A percentile compares a stretch with the other conserved stretches of the same genome.
Conservation (phyloP, 2,113 vertebrate genomes). For the Syrrhaptes paradoxus region DNA sequence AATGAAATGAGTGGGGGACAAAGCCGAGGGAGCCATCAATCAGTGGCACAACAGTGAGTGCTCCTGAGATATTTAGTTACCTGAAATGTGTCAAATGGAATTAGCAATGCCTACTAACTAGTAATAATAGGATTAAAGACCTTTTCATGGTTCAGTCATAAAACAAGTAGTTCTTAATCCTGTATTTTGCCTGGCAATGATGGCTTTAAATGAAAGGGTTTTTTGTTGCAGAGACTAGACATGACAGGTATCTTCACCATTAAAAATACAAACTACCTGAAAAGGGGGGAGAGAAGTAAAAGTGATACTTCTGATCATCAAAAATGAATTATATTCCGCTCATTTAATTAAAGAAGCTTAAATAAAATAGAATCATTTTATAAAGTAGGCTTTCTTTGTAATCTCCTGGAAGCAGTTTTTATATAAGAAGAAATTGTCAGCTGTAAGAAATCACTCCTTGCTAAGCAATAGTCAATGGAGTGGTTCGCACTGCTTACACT, state of each 20-base stretch:
- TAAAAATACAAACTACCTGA: background rate
- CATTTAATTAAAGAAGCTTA: background rate
- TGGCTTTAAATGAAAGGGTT: background rate
- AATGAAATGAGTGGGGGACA: background rate
- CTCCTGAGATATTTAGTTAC: conserved; percentile 8
- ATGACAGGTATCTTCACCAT: background rate
- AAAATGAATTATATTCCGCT: background rate
- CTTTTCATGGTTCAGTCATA: conserved; percentile 4
- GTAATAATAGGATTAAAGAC: conserved; percentile 38
- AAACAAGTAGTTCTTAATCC: conserved; percentile 21
- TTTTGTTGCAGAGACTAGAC: background rate
- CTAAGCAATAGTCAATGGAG: background rate
- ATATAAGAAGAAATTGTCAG: background rate
- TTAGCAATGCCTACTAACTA: conserved; percentile 16
- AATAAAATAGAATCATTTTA: background rate
- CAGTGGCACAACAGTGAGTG: background rate
- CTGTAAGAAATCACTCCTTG: background rate
- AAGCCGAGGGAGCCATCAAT: background rate
- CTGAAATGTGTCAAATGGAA: conserved; percentile 24
- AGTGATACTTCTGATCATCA: background rate
- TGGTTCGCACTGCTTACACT: background rate
- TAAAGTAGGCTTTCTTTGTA: background rate
- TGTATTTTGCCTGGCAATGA: background rate
- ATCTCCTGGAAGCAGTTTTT: background rate
- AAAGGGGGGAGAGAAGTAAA: background rate